Base-by-base conservation (phyloP, 2,113 vertebrate species). In the Raja brachyura region DNA sequence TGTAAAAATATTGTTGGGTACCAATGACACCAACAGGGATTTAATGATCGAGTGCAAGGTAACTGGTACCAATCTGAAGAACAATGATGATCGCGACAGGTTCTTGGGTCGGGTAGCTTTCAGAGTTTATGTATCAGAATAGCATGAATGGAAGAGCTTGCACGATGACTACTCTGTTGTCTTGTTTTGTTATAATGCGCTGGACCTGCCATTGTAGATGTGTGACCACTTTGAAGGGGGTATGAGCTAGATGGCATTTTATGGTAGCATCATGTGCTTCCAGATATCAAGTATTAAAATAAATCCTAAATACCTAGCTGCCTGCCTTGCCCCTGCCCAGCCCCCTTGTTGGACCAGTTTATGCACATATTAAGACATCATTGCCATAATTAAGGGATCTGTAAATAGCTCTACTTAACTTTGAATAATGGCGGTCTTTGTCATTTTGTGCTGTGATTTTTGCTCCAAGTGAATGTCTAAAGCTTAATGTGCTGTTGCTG, bases 81-180 rank as follows among this genome's bases (percentile, higher is more conserved):
- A 97, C 90, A 93, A 97, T 93, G 97, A 99, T 94, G 98, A 98
- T 0, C 97, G 98, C 93, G 98, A 99, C 96, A 99, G 99, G 96
- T 99, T 98, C 96, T 97, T 99, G 95, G 98, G 98, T 93, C 98
- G 98, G 63, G 95, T 99, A 95, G 96, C 95, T 93, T 99, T 99
- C 96, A 97, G 97, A 96, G 94, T 99, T 95, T 96, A 95, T 95
- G 96, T 97, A 94, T 93, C 93, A 81, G 96, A 97, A 95, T 98
- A 98, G 95, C 94, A 93, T 93, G 94, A 94, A 95, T 95, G 95
- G 94, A 94, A 3, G 70, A 93, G 94, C 94, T 85, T 94, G 93
- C 95, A 94, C 95, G 93, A 96, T 96, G 95, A 96, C 95, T 95
- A 95, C 81, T 3, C 95, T 95, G 94, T 95, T 95, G 94, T 96